phyloP scores from a whole-genome alignment of 2,113 vertebrate species.

The Lagopus leucura region DNA sequence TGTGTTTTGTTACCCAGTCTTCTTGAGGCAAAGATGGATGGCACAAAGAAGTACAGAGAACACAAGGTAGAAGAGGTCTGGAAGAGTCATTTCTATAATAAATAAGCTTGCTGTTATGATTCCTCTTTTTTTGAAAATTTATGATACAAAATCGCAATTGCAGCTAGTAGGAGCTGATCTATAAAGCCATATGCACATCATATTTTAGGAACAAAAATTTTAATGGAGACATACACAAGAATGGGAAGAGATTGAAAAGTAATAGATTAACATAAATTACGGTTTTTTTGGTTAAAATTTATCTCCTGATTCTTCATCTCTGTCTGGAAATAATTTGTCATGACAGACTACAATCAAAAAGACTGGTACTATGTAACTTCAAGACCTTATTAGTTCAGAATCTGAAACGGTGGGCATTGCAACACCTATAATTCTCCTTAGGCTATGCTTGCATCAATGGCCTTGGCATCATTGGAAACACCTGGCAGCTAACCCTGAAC shows the following conservation, averaged over 20 bases:
- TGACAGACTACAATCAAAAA: background rate
- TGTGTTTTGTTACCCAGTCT: background rate
- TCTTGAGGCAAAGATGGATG: background rate
- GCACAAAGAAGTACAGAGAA: background rate
- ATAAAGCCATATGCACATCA: background rate
- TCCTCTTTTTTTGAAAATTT: background rate
- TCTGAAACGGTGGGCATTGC: background rate
- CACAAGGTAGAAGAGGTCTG: accelerated
- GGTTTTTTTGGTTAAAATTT: background rate
- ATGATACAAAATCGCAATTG: background rate
- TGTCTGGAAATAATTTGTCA: background rate
- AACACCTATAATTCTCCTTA: background rate
- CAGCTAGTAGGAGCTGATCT: background rate
- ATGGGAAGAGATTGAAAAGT: background rate
- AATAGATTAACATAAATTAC: background rate
- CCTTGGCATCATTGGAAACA: background rate
- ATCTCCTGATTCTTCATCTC: background rate
- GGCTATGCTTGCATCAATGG: background rate
- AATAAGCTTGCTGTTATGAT: background rate
- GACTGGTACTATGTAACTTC: background rate
- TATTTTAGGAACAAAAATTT: background rate
- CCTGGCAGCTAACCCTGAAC: background rate
- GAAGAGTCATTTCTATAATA: background rate
- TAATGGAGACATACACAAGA: background rate
- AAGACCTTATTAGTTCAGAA: background rate